Base-by-base conservation (phyloP, 2,888 invertebrate genomes). In the Diarsia brunnea region DNA sequence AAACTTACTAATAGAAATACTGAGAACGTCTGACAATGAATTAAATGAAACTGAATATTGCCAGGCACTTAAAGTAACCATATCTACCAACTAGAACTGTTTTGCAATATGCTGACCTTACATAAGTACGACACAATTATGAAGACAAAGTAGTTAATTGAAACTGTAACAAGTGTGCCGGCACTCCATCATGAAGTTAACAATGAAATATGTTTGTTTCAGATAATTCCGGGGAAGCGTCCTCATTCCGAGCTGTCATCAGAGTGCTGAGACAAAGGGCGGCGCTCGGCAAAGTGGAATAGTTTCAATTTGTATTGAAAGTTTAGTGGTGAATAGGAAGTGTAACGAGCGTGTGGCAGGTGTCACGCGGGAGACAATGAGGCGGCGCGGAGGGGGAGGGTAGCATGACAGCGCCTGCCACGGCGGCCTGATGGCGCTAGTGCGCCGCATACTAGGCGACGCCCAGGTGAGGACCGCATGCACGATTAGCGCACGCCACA, bases 401-500 rank as follows among this genome's bases (percentile, higher is more conserved):
- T 97, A 97, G 94, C 96, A 97, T 95, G 97, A 95, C 94, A 93
- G 94, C 95, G 93, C 93, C 92, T 90, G 96, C 95, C 97, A 97
- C 96, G 97, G 97, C 97, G 97, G 98, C 97, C 97, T 98, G 97
- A 98, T 98, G 98, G 98, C 98, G 96, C 97, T 98, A 96, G 98
- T 98, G 98, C 97, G 98, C 96, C 98, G 98, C 93, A 98, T 98
- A 95, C 97, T 98, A 93, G 97, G 98, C 95, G 98, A 98, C 97
- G 98, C 98, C 95, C 98, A 98, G 97, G 98, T 98, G 94, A 96
- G 93, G 14, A 69, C 75, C 65, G 78, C 84, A 85, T 86, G 87
- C 86, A 88, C 86, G 87, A 90, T 90, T 88, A 89, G 83, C 85
- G 73, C 84, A 73, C 83, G 79, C 84, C 82, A 87, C 85, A 80